Conservation (phyloP, 2,888 invertebrate genomes). For the Calliopum simillimum region DNA sequence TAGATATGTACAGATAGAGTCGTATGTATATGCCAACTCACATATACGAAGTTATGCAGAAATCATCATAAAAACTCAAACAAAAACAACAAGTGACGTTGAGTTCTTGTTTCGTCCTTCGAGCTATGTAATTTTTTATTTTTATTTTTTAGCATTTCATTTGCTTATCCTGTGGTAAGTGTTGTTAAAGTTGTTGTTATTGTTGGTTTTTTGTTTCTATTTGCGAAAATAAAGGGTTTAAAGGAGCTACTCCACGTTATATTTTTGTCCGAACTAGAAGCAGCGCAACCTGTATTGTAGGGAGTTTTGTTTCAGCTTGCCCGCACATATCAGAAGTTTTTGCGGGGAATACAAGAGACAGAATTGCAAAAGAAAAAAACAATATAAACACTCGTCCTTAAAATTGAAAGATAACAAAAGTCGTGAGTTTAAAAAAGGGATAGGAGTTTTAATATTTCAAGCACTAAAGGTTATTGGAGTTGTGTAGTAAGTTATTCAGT, state of each 20-base stretch:
- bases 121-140: not conserved
- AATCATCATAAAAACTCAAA: slow-evolving; percentile 18
- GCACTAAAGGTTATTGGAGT: too few relatives aligned
- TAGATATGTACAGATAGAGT: not conserved
- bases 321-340: not conserved
- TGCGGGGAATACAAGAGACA: not conserved
- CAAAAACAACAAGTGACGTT: slow-evolving; percentile 15
- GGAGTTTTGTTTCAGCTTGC: too few relatives aligned
- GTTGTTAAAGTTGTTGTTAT: not conserved
- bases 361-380: slow-evolving; percentile 39
- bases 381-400: slow-evolving; percentile 49
- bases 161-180: slow-evolving; percentile 28
- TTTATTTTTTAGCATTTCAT: slow-evolving; percentile 27
- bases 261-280: not conserved
- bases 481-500: too few relatives aligned
- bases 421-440: too few relatives aligned
- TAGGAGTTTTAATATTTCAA: too few relatives aligned
- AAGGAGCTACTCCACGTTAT: not conserved
- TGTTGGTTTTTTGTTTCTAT: not conserved
- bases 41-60: not conserved
- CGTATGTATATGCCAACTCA: not conserved
- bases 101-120: slow-evolving; percentile 11
- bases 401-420: slow-evolving; percentile 58
- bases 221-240: not conserved
- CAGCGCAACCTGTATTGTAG: too few relatives aligned